Evolutionary conservation across 1,140 invertebrate genomes (phyloP).

Genomic region (Brachionus angularis): DNA sequence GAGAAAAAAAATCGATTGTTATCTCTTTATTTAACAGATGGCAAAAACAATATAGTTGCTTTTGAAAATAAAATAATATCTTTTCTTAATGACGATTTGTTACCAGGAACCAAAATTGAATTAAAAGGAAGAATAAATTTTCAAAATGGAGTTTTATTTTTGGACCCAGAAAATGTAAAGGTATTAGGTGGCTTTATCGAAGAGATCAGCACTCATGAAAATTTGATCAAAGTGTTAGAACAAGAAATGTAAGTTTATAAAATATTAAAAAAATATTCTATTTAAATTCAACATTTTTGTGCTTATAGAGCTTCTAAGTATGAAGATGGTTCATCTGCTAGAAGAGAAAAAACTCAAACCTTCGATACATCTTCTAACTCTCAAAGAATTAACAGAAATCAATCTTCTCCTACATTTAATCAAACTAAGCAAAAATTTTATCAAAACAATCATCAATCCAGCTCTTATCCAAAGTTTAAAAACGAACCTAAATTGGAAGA

Average conservation of each 20-base stretch:
- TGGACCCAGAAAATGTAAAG: constrained; percentile 20
- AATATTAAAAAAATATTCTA: no score
- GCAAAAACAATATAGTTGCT: constrained; percentile 10
- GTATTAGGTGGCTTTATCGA: constrained; percentile 28
- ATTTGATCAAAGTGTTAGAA: constrained; percentile 12
- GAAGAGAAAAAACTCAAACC: no score
- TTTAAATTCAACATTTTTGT: no score
- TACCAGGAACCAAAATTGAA: constrained; percentile 28
- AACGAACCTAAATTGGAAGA: background rate
- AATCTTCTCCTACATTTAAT: no score
- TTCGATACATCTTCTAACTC: no score
- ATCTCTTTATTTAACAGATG: constrained; percentile 28
- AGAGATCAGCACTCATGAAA: background rate
- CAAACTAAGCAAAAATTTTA: background rate
- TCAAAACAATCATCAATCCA: background rate
- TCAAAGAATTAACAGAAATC: no score
- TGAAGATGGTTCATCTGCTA: no score
- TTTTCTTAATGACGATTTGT: constrained; percentile 3
- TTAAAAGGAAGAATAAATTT: background rate
- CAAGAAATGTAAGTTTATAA: constrained; percentile 22
- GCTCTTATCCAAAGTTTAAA: background rate
- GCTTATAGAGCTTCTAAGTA: no score
- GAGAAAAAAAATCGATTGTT: constrained; percentile 26
- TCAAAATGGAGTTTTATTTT: constrained; percentile 16
- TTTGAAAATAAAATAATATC: constrained; percentile 20